Evolutionary conservation across 1,140 invertebrate genomes (phyloP).

Genomic region (Trissolcus basalis): DNA sequence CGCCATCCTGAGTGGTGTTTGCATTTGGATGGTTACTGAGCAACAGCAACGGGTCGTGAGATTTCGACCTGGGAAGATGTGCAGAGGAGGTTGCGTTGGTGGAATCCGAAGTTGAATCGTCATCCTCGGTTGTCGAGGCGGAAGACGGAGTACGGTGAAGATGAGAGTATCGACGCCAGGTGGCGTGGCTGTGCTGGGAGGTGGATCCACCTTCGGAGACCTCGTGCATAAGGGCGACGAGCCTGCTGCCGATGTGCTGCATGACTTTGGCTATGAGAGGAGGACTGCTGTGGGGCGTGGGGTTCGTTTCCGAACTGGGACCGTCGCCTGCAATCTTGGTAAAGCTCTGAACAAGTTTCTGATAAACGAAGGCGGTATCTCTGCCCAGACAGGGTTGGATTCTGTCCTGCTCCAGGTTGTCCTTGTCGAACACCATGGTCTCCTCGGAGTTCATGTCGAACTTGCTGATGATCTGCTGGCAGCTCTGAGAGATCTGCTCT

Average conservation of each 20-base stretch:
- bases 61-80: constrained; percentile 82
- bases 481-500: constrained; percentile 90
- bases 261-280: constrained; percentile 93
- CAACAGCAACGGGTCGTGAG: constrained; percentile 84
- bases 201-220: constrained; percentile 83
- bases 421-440: constrained; percentile 76
- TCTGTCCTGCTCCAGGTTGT: constrained; percentile 58
- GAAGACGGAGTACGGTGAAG: constrained; percentile 80
- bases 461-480: constrained; percentile 90
- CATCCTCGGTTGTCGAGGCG: constrained; percentile 86
- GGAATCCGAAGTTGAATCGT: constrained; percentile 82
- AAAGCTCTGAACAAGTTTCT: constrained; percentile 87
- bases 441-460: constrained; percentile 82
- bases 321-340: constrained; percentile 82
- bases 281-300: constrained; percentile 84
- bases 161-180: constrained; percentile 68
- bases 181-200: constrained; percentile 72
- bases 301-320: constrained; percentile 69
- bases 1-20: constrained; percentile 77
- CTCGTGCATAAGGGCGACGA: constrained; percentile 94
- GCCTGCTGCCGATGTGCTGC: constrained; percentile 92
- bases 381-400: constrained; percentile 77
- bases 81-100: constrained; percentile 67
- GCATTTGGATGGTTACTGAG: constrained; percentile 74
- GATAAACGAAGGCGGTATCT: constrained; percentile 89